Conservation (phyloP, 2,888 invertebrate species). For the Xestia xanthographa region DNA sequence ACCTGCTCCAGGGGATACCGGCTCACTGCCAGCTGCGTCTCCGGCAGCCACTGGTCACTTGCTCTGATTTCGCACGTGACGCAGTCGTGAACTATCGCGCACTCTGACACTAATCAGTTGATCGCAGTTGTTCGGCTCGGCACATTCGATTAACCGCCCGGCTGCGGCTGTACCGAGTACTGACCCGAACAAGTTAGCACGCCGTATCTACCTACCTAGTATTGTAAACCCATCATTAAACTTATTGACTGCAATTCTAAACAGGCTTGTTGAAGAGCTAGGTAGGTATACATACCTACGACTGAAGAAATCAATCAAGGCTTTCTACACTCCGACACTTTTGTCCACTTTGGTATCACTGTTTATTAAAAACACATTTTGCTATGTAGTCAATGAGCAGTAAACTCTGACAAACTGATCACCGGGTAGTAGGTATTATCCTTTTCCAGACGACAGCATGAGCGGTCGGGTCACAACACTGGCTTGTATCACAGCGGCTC, state of each 20-base stretch:
- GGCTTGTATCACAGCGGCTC: constrained; percentile 36
- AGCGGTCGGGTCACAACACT: constrained; percentile 40
- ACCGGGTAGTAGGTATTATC: constrained; percentile 23
- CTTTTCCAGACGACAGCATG: constrained; percentile 16
- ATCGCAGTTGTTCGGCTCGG: not conserved
- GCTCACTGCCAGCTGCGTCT: not conserved
- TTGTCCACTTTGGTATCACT: constrained; percentile 51
- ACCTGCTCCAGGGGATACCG: too few relatives aligned
- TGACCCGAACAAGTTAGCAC: not conserved
- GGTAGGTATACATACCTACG: constrained; percentile 32
- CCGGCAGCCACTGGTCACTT: too few relatives aligned
- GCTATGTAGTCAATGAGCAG: constrained; percentile 9
- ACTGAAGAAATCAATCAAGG: not conserved
- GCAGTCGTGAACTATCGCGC: not conserved
- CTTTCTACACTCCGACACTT: constrained; percentile 38
- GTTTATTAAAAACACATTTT: constrained; percentile 39
- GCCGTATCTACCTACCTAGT: not conserved
- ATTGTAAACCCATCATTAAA: not conserved
- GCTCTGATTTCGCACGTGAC: not conserved
- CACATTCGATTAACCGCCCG: not conserved
- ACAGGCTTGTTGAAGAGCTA: not conserved
- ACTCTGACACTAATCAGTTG: not conserved
- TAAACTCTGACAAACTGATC: constrained; percentile 27
- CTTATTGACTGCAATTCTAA: not conserved
- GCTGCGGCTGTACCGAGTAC: not conserved